A percentile compares a stretch with the other conserved stretches of the same genome.
Conservation (phyloP, 2,113 vertebrate species). For the Leucosticte australis region DNA sequence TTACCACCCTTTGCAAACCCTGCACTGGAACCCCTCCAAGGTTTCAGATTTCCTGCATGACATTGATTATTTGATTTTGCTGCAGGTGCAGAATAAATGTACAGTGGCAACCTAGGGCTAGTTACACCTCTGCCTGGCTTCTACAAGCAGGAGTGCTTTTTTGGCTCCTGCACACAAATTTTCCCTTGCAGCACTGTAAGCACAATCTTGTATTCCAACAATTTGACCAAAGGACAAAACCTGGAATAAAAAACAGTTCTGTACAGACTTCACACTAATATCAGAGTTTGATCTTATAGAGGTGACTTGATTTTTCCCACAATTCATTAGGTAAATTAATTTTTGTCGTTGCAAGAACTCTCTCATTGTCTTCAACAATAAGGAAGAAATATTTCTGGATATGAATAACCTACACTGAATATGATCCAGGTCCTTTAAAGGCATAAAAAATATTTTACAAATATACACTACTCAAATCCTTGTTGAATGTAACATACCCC, state of each 20-base stretch:
- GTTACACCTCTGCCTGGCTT: background rate
- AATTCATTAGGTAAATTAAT: background rate
- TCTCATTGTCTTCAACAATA: background rate
- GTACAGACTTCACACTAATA: background rate
- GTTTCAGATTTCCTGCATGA: background rate
- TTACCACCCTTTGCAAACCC: background rate
- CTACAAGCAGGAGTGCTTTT: background rate
- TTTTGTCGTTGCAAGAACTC: background rate
- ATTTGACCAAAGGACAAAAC: background rate
- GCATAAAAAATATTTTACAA: background rate
- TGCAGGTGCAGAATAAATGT: background rate
- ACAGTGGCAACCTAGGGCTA: background rate
- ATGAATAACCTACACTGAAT: background rate
- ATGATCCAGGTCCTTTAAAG: background rate
- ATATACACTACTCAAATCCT: background rate
- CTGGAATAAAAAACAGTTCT: background rate
- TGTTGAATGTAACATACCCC: background rate
- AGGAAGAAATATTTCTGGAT: background rate
- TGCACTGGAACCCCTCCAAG: background rate
- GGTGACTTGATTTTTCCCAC: background rate
- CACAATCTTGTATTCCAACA: background rate
- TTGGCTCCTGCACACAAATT: background rate
- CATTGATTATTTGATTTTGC: background rate
- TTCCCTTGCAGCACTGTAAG: background rate
- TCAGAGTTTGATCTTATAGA: background rate